Base-by-base conservation (phyloP, 2,797 vertebrate species). In the Myripristis murdjan region DNA sequence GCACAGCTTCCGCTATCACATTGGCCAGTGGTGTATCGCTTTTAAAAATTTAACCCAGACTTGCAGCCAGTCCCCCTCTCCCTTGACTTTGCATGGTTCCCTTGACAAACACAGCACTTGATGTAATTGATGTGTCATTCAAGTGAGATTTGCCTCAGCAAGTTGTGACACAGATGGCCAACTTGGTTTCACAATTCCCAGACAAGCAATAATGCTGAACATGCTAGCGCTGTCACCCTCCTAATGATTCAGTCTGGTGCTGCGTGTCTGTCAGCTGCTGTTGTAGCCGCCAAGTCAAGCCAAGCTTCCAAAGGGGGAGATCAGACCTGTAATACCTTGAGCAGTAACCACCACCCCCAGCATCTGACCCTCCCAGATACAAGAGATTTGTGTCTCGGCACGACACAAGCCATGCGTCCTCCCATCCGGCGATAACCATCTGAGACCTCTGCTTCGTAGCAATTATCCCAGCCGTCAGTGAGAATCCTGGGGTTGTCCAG, bases 91-190 rank as follows among this genome's bases (percentile, higher is more conserved):
- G 41, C 62, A 11, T 53, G 41, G 41, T 28, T 60, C 37, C 60
- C 64, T 56, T 55, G 70, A 74, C 59, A 82, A 65, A 69, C 41
- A 46, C 73, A 81, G 52, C 53, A 57, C 22, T 43, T 61, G 53
- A 67, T 70, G 64, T 83, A 87, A 82, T 76, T 69, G 57, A 86
- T 69, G 66, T 82, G 82, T 79, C 79, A 82, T 64, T 87, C 81
- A 85, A 28, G 62, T 10, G 47, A 35, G 53, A 72, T 54, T 57
- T 54, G 54, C 18, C 10, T 24, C 3, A 22, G 53, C 72, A 66
- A 37, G 47, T 64, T 65, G 41, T 26, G 61, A 67, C 75, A 64
- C 63, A 79, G 66, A 72, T 70, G 73, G 67, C 60, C 46, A 28
- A 48, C 67, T 54, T 58, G 48, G 41, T 73, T 74, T 74, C 59